Percentiles rank a stretch among this genome's conserved stretches.
These are phyloP conservation scores for Mesembrinibis cayennensis DNA, from an alignment of 2,113 vertebrate genomes.

Conservation along the genomic window DNA sequence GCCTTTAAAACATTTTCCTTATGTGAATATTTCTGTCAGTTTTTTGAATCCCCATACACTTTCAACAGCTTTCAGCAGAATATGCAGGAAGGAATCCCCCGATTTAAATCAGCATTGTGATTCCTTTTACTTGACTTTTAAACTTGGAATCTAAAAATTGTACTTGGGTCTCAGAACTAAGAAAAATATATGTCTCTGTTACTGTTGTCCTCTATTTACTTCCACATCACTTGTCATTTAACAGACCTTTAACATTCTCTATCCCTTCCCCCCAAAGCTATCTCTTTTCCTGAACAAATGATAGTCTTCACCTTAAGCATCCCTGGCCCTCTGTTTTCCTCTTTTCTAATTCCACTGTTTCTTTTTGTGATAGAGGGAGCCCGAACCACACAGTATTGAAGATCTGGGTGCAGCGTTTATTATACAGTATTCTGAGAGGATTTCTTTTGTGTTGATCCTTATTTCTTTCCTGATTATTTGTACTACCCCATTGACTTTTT, in stretches of 20 bases:
- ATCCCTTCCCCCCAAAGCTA: not conserved
- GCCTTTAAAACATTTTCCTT: not conserved
- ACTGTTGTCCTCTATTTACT: not conserved
- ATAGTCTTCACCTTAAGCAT: not conserved
- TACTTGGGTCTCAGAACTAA: not conserved
- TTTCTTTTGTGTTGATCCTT: not conserved
- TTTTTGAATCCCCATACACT: not conserved
- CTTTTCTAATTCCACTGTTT: not conserved
- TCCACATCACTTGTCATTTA: not conserved
- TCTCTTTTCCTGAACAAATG: fast-evolving
- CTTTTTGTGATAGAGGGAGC: not conserved
- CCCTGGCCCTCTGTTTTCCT: not conserved
- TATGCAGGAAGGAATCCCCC: not conserved
- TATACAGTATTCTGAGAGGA: not conserved
- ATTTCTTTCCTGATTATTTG: not conserved
- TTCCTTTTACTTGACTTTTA: not conserved
- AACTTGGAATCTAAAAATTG: not conserved
- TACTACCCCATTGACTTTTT: not conserved
- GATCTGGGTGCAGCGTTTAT: not conserved
- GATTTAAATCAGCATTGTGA: not conserved
- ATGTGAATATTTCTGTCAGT: fast-evolving
- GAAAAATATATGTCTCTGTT: not conserved
- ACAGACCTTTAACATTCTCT: not conserved
- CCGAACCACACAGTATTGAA: not conserved
- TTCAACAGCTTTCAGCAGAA: not conserved